phyloP scores from a whole-genome alignment of 2,113 vertebrate genomes.

The Aix galericulata region DNA sequence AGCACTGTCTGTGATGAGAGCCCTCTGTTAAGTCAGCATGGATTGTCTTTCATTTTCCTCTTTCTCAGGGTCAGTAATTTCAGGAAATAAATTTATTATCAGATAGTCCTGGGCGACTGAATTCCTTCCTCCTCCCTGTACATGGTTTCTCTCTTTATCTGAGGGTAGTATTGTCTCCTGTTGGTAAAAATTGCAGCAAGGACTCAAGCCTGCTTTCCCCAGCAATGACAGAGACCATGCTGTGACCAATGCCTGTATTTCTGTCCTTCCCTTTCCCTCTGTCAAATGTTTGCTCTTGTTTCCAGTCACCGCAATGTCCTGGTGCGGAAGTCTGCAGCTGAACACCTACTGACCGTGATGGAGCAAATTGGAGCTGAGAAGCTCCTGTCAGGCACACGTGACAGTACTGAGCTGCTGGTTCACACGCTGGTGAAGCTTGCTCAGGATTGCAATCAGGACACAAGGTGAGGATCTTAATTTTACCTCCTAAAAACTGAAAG shows the following conservation, averaged over 20 bases:
- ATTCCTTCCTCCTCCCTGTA: not conserved
- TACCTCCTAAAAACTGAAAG: not conserved
- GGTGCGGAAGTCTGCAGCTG: constrained; percentile 62
- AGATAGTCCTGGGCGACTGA: not conserved
- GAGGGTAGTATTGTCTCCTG: not conserved
- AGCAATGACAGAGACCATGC: not conserved
- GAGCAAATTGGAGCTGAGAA: constrained; percentile 48
- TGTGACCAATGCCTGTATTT: not conserved
- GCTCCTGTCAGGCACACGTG: constrained; percentile 42
- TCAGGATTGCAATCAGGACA: constrained; percentile 76
- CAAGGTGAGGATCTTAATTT: constrained; percentile 59
- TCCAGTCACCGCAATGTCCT: constrained; percentile 64
- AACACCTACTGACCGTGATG: constrained; percentile 50
- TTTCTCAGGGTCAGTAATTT: not conserved
- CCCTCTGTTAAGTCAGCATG: not conserved
- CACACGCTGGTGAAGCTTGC: constrained; percentile 57
- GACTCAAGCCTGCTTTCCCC: not conserved
- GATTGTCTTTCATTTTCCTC: not conserved
- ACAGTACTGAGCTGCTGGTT: constrained; percentile 39
- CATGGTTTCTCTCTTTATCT: not conserved
- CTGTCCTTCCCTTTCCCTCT: not conserved
- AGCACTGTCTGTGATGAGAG: not conserved
- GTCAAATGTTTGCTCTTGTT: not conserved
- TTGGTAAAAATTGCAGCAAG: fast-evolving
- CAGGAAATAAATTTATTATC: not conserved